Evolutionary conservation across 2,888 invertebrate genomes (phyloP).

Genomic region (Euproctis similis): DNA sequence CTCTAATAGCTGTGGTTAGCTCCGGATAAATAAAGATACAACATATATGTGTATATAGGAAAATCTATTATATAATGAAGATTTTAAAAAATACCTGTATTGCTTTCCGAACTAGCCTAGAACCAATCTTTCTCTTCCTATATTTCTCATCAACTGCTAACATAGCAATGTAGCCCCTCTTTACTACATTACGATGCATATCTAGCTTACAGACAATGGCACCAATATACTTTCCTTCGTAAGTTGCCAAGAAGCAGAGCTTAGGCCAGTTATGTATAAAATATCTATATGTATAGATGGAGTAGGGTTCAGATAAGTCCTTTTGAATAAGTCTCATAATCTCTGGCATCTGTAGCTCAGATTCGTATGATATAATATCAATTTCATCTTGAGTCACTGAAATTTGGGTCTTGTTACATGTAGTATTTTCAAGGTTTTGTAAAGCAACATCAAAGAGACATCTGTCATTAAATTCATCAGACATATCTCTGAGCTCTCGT

Average conservation of each 20-base stretch:
- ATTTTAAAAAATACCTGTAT: slow-evolving; percentile 79
- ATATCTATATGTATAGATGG: slow-evolving; percentile 99
- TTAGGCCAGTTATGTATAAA: slow-evolving; percentile 99
- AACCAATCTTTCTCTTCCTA: slow-evolving; percentile 95
- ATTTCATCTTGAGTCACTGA: slow-evolving; percentile 47
- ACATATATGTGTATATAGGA: too few relatives aligned
- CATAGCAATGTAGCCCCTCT: slow-evolving; percentile 99
- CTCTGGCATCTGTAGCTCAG: slow-evolving; percentile 98
- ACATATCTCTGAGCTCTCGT: slow-evolving; percentile 25
- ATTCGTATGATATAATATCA: slow-evolving; percentile 82
- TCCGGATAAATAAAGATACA: too few relatives aligned
- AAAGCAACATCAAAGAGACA: slow-evolving; percentile 36
- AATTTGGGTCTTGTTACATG: slow-evolving; percentile 33
- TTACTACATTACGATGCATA: slow-evolving; percentile 90
- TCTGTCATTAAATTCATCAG: slow-evolving; percentile 29
- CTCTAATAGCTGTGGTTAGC: too few relatives aligned
- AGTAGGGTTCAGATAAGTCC: slow-evolving; percentile 99
- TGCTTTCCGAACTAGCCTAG: slow-evolving; percentile 85
- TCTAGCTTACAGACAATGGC: slow-evolving; percentile 99
- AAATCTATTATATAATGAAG: too few relatives aligned
- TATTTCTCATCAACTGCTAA: slow-evolving; percentile 97
- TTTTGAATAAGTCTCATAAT: slow-evolving; percentile 99
- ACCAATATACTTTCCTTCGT: slow-evolving; percentile 92
- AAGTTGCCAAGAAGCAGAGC: slow-evolving; percentile 96
- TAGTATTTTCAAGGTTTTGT: slow-evolving; percentile 36